Evolutionary conservation across 30 jellyfish, hydroid and myxozoan species (phyloP), one percentile per base, ranked within the genome.

Genomic region (Catostylus mosaicus): DNA sequence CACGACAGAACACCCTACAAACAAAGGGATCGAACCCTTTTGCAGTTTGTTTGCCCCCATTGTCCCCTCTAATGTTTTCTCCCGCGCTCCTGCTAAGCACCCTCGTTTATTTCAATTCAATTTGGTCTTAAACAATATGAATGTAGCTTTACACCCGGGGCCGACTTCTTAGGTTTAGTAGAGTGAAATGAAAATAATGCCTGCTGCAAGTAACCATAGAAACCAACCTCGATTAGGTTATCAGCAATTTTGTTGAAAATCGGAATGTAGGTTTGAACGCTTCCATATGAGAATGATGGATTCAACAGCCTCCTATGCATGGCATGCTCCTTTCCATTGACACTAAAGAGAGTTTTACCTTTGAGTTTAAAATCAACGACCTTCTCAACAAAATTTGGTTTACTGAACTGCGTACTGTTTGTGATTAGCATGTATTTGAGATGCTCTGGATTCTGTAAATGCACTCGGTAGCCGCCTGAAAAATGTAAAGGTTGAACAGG

Each of bases 271-370:
- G 65, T 61, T 35, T 77, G 88, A 8, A 77, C 70, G 30, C 73
- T 77, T 20, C 78, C 88, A 61, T 57, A 40, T 6, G 88, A 77
- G 32, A 77, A 77, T 5, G 79, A 56, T 1, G 88, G 88, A 46
- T 77, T 77, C 68, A 77, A 66, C 50, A 77, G 47, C 30, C 40
- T 35, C 37, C 88, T 59, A 6, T 77, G 88, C 88, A 36, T 6
- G 14, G 88, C 78, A 61, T 77, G 88, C 68, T 20, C 51, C 51
- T 77, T 77, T 3, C 78, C 78, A 19, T 59, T 33, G 33, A 74
- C 36, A 8, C 3, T 36, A 32, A 77, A 77, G 1, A 77, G 70
- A n/a, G 48, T 54, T 24, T n/a, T 54, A 19, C 70, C 88, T 23
- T 30, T 16, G 20, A n/a, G 8, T 52, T 52, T 52, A 26, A 52